phyloP scores from a whole-genome alignment of 2,888 invertebrate species.

The Drosophila macrospina region DNA sequence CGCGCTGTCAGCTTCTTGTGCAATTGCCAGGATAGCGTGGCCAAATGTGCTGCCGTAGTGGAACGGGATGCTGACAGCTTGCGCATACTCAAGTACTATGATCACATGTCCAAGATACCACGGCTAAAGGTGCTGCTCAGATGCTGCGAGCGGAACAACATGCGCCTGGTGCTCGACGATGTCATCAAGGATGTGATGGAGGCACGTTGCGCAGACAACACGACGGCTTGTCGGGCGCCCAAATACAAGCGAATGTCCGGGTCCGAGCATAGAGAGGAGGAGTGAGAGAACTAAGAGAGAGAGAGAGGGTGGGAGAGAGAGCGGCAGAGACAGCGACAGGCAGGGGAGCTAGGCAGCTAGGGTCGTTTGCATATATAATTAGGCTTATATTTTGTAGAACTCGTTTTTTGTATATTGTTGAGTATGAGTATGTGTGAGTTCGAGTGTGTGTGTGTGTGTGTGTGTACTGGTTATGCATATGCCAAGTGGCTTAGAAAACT shows the following conservation, averaged over 20 bases:
- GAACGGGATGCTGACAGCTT: background rate
- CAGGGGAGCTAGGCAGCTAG: background rate
- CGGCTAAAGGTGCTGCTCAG: constrained; percentile 52
- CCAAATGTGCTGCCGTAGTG: constrained; percentile 30
- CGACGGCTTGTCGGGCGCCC: constrained; percentile 24
- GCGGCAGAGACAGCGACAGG: background rate
- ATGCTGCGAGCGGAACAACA: constrained; percentile 44
- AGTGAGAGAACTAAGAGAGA: background rate
- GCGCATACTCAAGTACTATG: constrained; percentile 69
- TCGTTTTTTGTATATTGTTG: constrained; percentile 42
- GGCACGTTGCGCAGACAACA: constrained; percentile 32
- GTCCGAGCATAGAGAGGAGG: background rate
- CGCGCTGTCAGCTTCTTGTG: constrained; percentile 57
- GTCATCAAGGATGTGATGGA: constrained; percentile 47
- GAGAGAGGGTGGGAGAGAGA: background rate
- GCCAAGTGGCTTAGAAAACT: constrained; percentile 12
- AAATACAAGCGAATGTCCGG: background rate
- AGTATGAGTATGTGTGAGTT: background rate
- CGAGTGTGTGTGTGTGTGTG: background rate
- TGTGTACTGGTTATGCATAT: constrained; percentile 22
- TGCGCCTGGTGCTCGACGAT: constrained; percentile 56
- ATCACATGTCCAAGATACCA: constrained; percentile 70
- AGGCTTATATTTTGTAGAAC: constrained; percentile 47
- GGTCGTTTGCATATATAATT: constrained; percentile 32
- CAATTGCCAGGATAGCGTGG: constrained; percentile 37